phyloP scores from a whole-genome alignment of 2,113 vertebrate genomes.

The Martes martes region DNA sequence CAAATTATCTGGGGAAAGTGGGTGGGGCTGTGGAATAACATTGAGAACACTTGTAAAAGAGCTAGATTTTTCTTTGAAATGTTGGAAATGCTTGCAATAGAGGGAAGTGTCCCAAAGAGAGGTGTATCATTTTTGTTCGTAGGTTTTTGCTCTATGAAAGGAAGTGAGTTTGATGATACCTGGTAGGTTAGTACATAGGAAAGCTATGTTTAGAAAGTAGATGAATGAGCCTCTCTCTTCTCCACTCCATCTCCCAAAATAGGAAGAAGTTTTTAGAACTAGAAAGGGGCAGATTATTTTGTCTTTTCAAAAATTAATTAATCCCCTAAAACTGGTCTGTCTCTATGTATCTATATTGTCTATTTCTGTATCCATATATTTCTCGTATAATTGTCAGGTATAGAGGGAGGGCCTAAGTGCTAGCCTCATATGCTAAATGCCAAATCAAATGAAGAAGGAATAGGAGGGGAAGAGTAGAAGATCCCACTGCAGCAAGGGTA shows the following conservation, averaged over 20 bases:
- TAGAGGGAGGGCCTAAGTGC: not conserved
- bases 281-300: not conserved
- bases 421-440: not conserved
- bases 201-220: not conserved
- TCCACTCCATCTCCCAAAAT: not conserved
- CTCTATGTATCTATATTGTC: not conserved
- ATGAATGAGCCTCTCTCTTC: not conserved
- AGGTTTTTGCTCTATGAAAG: not conserved
- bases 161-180: not conserved
- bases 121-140: not conserved
- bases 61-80: not conserved
- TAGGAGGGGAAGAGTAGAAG: not conserved
- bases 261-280: not conserved
- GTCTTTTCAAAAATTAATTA: not conserved
- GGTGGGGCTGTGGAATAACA: not conserved
- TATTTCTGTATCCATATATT: not conserved
- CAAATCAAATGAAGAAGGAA: not conserved
- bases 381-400: not conserved
- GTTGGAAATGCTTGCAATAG: not conserved
- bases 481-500: not conserved
- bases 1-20: not conserved
- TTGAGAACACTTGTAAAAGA: not conserved
- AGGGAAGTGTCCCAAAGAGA: not conserved
- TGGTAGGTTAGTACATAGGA: not conserved
- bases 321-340: not conserved